Evolutionary conservation across 2,888 invertebrate species (phyloP).

Genomic region (Himalopsyche tibetana): DNA sequence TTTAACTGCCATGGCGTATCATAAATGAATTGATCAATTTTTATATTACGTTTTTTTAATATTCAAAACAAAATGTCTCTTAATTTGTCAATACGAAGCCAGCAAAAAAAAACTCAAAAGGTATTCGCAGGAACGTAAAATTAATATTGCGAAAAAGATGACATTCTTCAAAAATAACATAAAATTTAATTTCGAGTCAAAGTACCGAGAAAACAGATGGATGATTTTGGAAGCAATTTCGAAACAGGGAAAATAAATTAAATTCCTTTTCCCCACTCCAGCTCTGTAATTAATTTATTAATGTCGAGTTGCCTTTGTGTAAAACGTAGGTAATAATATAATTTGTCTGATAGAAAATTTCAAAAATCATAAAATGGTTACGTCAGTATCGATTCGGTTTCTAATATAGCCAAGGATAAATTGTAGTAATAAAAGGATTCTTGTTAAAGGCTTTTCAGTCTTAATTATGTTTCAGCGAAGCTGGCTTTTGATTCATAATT

Average conservation of each 20-base stretch:
- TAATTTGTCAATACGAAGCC: too few species aligned
- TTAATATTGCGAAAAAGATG: constrained; percentile 23
- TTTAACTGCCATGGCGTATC: too few species aligned
- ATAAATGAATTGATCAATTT: too few species aligned
- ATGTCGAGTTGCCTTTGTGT: constrained; percentile 15
- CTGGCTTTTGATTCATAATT: constrained; percentile 32
- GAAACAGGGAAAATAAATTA: constrained; percentile 44
- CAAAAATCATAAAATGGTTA: constrained; percentile 5
- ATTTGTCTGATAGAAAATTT: not conserved
- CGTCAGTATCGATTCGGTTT: not conserved
- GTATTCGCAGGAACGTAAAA: constrained; percentile 8
- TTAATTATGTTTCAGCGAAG: constrained; percentile 18
- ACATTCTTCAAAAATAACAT: constrained; percentile 40
- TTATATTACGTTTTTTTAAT: too few species aligned
- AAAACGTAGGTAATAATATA: constrained; percentile 20
- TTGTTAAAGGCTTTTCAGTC: constrained; percentile 16
- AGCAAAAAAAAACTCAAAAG: not conserved
- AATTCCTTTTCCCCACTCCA: constrained; percentile 20
- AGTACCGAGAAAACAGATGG: constrained; percentile 1
- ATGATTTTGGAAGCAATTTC: constrained; percentile 36
- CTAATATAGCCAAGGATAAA: not conserved
- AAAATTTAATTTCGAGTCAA: constrained; percentile 40
- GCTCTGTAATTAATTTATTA: constrained; percentile 45
- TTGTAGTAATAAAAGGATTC: not conserved
- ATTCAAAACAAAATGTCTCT: too few species aligned